Evolutionary conservation across 2,797 vertebrate genomes (phyloP).

Genomic region (Poeciliopsis gracilis): DNA sequence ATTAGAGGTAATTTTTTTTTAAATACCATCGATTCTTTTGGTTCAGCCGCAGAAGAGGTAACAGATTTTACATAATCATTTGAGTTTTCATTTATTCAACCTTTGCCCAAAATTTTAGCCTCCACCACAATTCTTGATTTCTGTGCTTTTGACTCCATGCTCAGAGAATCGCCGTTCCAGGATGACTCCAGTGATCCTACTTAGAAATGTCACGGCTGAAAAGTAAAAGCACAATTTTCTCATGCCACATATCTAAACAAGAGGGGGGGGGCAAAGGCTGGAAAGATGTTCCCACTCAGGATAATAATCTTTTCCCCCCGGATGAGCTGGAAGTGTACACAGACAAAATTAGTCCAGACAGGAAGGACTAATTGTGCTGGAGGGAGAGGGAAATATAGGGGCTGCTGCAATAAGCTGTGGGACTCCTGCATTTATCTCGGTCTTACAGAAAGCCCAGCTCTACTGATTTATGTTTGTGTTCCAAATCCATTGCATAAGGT

Average conservation of each 20-base stretch:
- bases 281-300: background rate
- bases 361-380: background rate
- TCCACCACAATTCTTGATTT: background rate
- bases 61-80: background rate
- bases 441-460: background rate
- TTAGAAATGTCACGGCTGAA: background rate
- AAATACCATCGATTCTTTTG: background rate
- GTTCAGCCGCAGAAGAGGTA: too few species aligned
- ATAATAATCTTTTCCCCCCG: background rate
- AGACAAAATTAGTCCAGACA: background rate
- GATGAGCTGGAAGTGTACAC: background rate
- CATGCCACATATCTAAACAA: background rate
- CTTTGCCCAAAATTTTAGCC: background rate
- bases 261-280: background rate
- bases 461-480: background rate
- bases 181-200: background rate
- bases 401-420: background rate
- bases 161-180: background rate
- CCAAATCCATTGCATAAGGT: background rate
- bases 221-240: background rate
- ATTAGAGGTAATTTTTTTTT: background rate
- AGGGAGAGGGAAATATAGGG: background rate
- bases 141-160: background rate
- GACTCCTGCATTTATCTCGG: conserved; percentile 1
- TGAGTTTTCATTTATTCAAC: background rate